Evolutionary conservation across 2,888 invertebrate genomes (phyloP), one percentile per base, ranked within the genome.

Genomic region (Molanna angustata): DNA sequence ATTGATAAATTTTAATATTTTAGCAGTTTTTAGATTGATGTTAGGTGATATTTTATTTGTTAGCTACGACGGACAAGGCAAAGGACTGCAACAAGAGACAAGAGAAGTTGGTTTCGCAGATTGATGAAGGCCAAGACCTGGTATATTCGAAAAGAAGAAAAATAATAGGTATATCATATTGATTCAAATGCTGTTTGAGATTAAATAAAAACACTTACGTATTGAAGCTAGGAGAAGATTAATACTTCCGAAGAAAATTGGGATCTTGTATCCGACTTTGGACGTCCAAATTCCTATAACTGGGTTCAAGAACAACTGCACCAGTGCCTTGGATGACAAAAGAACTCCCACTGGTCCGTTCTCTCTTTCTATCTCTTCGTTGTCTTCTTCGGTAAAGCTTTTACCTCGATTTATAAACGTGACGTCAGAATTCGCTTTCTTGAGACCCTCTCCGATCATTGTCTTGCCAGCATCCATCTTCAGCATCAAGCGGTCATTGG

Each of bases 231-330:
- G 60, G 18, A 88, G 70, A 59, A 89, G 77, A 62, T 82, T 81
- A 53, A 84, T 72, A 54, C 84, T 84, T 43, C 89, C 90, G 44
- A 83, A 67, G 43, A 88, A 76, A 56, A 89, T 72, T 1, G 87
- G 86, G 41, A 83, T 67, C 43, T 82, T 78, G 67, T 85, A 87
- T 18, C 89, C 88, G 53, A 82, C 68, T 61, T 77, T 78, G 45
- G 74, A 78, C 2, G 85, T 85, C 41, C 88, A 67, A 57, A 80
- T 80, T 21, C 90, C 90, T 33, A 90, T 80, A 33, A 87, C 71
- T 1, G 90, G 89, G 67, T 90, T 91, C 62, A 84, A 79, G 52
- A 86, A 71, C 48, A 92, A 76, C 69, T 92, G 91, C 3, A 90
- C 84, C 55, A 91, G 71, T 17, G 91, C 90, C 71, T 90, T 89